Conservation (phyloP, 2,888 invertebrate species). For the Tinea semifulvella region DNA sequence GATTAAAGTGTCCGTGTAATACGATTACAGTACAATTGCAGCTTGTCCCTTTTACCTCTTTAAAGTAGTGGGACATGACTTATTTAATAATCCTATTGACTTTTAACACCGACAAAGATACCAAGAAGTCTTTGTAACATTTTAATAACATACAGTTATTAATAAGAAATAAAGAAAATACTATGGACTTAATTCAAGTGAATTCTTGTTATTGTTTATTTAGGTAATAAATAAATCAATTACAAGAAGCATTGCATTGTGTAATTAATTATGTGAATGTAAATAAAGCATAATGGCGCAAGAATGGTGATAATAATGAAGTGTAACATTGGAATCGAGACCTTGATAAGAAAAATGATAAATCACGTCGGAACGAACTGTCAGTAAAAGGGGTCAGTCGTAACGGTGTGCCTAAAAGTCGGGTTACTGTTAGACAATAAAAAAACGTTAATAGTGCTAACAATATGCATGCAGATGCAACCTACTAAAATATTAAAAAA, state of each 20-base stretch:
- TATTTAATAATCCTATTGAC: constrained; percentile 10
- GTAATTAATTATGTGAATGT: neutral
- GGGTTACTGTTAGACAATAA: too few relatives aligned
- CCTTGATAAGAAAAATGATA: neutral
- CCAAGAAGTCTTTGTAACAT: neutral
- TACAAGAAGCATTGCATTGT: neutral
- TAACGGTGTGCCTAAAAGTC: neutral
- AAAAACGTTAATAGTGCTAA: too few relatives aligned
- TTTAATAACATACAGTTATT: neutral
- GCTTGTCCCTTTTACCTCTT: constrained; percentile 9
- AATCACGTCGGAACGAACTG: neutral
- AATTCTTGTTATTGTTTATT: neutral
- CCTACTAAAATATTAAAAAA: too few relatives aligned
- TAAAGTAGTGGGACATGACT: neutral
- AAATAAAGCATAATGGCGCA: neutral
- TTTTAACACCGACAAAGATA: constrained; percentile 1
- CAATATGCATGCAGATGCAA: too few relatives aligned
- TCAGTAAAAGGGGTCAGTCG: constrained; percentile 1
- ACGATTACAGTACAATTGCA: constrained; percentile 42
- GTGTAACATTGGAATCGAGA: neutral
- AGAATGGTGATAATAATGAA: constrained; percentile 1
- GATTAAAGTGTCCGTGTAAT: constrained; percentile 27
- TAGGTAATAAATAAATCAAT: neutral
- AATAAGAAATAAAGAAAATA: neutral
- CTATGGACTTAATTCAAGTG: neutral